Conservation (phyloP, 2,113 vertebrate species). For the Cephalopterus ornatus region DNA sequence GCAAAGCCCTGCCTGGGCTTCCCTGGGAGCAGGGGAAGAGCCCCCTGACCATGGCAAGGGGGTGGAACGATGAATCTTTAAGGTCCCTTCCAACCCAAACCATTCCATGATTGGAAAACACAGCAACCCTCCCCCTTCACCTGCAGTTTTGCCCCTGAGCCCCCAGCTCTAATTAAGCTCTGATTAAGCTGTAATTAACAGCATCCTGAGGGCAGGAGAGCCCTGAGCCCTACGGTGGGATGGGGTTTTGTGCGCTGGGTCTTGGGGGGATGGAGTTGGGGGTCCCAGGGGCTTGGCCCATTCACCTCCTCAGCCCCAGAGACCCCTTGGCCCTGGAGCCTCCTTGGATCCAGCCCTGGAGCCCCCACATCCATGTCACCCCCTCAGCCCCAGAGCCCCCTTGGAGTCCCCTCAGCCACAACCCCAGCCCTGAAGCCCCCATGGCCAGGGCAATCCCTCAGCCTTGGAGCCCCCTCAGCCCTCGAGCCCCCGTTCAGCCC, state of each 20-base stretch:
- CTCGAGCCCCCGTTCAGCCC: no score
- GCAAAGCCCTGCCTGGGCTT: neutral
- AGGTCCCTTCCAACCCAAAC: neutral
- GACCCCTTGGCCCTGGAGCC: no score
- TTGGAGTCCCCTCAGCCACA: neutral
- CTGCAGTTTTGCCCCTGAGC: fast-evolving
- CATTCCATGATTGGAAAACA: neutral
- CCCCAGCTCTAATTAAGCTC: neutral
- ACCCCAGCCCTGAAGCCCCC: fast-evolving
- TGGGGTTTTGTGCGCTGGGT: neutral
- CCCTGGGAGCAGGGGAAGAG: fast-evolving
- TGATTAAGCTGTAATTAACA: neutral
- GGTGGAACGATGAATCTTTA: neutral
- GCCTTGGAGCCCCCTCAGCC: neutral
- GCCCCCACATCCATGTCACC: no score
- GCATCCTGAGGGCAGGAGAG: neutral
- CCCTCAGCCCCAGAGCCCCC: no score
- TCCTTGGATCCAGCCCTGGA: neutral
- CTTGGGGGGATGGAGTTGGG: no score
- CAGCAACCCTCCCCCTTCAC: fast-evolving
- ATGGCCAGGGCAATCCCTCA: no score
- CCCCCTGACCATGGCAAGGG: fast-evolving
- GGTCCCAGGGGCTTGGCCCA: fast-evolving
- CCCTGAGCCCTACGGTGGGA: fast-evolving
- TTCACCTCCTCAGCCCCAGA: fast-evolving